Base-by-base conservation (phyloP, 2,113 vertebrate genomes). In the Centropus unirufus region DNA sequence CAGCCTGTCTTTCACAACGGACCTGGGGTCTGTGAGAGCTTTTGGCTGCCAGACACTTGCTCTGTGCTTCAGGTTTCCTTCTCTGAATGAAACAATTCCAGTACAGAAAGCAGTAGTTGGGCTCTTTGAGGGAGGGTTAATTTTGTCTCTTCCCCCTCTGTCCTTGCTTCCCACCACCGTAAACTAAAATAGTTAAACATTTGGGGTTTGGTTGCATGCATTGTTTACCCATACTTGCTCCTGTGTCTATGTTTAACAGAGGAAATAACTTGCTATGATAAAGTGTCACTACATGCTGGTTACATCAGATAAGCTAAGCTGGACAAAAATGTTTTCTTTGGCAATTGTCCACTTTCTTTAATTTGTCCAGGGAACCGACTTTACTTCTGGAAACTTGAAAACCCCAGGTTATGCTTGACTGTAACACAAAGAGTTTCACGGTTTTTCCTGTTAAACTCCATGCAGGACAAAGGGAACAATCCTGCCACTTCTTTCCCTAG, bases 271-370 rank as follows among this genome's bases (percentile, higher is more conserved):
- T 32, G 9, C 92, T 83, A 61, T 19, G 29, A 93, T 87, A 93
- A 88, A 93, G 92, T 51, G 75, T 72, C 72, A 46, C 89, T 81
- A 74, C 88, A 83, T 92, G 87, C 92, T 92, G 92, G 90, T 93
- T 89, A 94, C 80, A 91, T 96, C 92, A 96, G 93, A 95, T 97
- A 97, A 97, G 73, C 82, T 63, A 85, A 63, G 9, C 62, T 90
- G 93, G 77, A 97, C 85, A 84, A 91, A 96, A 96, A 76, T 55
- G 36, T 91, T 95, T 95, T 61, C 80, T 79, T 86, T 89, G 96
- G 96, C 83, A 88, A 61, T 81, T 96, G 59, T 96, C 96, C 91
- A 90, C 34, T 85, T 84, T 72, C 78, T 75, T 90, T 83, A 58
- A 90, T 90, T 96, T 97, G 83, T 58, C 83, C 10, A 9, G 66